These are phyloP conservation scores for Daphoenositta chrysoptera DNA, from an alignment of 2,113 vertebrate species.

Conservation along the genomic window DNA sequence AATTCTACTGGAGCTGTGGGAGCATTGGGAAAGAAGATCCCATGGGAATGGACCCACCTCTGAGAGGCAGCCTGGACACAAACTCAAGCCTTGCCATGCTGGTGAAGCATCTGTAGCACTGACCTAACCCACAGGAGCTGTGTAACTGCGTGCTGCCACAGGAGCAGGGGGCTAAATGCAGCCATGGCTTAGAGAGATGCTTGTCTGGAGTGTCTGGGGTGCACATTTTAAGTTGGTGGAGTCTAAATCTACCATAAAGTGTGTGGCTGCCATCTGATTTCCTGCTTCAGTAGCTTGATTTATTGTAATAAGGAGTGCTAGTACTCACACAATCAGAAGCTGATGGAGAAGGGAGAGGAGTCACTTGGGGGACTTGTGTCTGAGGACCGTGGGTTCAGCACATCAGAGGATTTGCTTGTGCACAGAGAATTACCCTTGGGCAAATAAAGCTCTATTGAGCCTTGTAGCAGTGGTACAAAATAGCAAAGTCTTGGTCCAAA, in stretches of 20 bases:
- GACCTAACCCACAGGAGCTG: background rate
- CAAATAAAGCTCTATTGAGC: background rate
- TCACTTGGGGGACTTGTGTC: background rate
- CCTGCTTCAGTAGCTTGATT: background rate
- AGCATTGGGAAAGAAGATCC: background rate
- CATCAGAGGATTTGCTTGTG: background rate
- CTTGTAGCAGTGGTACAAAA: background rate
- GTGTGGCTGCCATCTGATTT: background rate
- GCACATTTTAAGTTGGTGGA: background rate
- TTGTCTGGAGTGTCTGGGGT: background rate
- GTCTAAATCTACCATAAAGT: background rate
- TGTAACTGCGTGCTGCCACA: background rate
- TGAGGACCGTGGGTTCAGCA: background rate
- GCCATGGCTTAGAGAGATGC: background rate
- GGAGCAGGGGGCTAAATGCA: background rate
- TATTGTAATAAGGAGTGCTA: background rate
- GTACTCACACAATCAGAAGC: background rate
- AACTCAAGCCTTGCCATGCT: background rate
- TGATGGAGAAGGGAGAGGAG: background rate
- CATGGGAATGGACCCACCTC: rapidly evolving
- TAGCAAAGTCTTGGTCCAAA: background rate
- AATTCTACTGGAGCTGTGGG: background rate
- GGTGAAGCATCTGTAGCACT: background rate
- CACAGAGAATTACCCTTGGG: background rate
- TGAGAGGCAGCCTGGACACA: background rate